Conservation (phyloP, 2,797 vertebrate species). For the Astyanax mexicanus region DNA sequence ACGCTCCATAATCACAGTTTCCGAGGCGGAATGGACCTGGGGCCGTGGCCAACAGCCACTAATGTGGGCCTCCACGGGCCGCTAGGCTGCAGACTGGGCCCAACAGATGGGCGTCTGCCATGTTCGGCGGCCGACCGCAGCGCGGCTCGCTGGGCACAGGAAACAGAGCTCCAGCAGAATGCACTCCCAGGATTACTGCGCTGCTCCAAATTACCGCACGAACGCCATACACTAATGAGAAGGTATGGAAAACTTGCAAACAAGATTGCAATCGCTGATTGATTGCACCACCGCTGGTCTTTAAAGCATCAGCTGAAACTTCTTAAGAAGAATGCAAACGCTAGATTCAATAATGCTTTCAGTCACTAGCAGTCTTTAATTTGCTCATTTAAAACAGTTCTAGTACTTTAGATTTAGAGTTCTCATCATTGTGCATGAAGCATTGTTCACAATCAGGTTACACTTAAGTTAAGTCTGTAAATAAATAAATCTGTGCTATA, state of each 20-base stretch:
- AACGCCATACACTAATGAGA: constrained; percentile 48
- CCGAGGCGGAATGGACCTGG: constrained; percentile 78
- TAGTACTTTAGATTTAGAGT: too few relatives aligned
- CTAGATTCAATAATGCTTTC: constrained; percentile 5
- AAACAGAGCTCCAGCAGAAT: constrained; percentile 69
- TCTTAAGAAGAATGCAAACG: constrained; percentile 29
- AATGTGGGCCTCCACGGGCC: constrained; percentile 78
- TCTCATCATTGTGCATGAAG: too few relatives aligned
- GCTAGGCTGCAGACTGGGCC: constrained; percentile 72
- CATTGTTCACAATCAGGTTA: too few relatives aligned
- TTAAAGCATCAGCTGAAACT: constrained; percentile 32
- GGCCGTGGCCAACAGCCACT: constrained; percentile 76
- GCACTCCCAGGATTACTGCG: constrained; percentile 51
- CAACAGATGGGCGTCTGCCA: constrained; percentile 77
- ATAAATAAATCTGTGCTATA: too few relatives aligned
- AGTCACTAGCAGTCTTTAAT: constrained; percentile 10
- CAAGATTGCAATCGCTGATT: constrained; percentile 39
- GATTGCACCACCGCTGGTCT: constrained; percentile 38
- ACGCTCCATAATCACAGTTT: constrained; percentile 84
- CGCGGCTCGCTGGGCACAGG: constrained; percentile 45
- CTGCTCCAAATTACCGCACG: constrained; percentile 40
- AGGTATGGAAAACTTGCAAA: constrained; percentile 44
- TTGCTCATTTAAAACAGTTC: constrained; percentile 7
- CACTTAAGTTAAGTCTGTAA: too few relatives aligned
- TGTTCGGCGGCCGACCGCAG: constrained; percentile 74